Conservation (phyloP, 1,140 invertebrate species). For the Ceratoteleas bidentatus region DNA sequence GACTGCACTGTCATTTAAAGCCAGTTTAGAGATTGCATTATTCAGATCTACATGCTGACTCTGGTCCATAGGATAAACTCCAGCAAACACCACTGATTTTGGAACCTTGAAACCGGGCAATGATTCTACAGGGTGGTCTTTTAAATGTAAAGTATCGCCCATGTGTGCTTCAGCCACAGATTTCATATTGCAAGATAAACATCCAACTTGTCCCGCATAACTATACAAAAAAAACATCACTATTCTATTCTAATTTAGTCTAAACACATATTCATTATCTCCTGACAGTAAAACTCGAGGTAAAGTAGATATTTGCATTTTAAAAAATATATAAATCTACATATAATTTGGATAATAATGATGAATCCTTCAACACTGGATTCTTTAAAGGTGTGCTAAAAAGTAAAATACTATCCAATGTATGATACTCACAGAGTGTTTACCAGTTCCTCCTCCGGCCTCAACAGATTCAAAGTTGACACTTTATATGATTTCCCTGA, state of each 20-base stretch:
- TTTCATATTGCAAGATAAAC: conserved; percentile 91
- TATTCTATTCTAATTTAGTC: no score
- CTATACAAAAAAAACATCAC: no score
- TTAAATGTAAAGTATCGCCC: conserved; percentile 91
- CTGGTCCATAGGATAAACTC: conserved; percentile 95
- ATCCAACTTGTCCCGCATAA: conserved; percentile 90
- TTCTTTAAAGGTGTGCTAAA: no score
- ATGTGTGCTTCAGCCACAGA: conserved; percentile 89
- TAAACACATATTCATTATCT: no score
- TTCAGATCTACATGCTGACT: conserved; percentile 88
- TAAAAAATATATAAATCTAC: no score
- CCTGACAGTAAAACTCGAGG: no score
- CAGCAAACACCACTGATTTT: conserved; percentile 96
- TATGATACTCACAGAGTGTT: no score
- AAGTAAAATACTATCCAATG: no score
- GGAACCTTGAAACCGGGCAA: conserved; percentile 86
- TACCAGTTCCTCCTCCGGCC: conserved; percentile 88
- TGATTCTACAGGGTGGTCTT: conserved; percentile 82
- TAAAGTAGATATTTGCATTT: no score
- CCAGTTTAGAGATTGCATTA: conserved; percentile 93
- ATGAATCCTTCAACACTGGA: no score
- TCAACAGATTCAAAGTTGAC: conserved; percentile 89
- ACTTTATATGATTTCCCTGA: conserved; percentile 89
- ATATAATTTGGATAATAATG: no score
- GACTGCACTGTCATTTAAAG: conserved; percentile 97